phyloP scores from a whole-genome alignment of 2,113 vertebrate species.

The Ptilonorhynchus violaceus region DNA sequence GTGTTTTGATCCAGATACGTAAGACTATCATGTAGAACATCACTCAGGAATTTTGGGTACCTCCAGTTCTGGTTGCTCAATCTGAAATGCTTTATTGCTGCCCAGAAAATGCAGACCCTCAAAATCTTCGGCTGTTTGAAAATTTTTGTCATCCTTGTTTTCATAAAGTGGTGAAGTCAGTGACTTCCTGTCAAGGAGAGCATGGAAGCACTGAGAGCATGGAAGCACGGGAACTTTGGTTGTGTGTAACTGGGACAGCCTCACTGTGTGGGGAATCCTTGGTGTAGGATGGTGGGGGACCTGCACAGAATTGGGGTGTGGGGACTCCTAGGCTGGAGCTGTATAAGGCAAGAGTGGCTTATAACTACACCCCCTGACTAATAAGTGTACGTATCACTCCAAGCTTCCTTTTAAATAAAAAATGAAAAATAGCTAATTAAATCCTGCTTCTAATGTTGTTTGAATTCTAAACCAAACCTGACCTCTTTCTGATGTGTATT shows the following conservation, averaged over 20 bases:
- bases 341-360: not conserved
- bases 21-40: not conserved
- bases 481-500: not conserved
- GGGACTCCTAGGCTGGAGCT: not conserved
- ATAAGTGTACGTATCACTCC: not conserved
- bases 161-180: not conserved
- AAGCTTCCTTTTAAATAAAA: not conserved
- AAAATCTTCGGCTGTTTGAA: not conserved
- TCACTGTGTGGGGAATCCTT: accelerated
- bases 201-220: accelerated
- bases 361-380: not conserved
- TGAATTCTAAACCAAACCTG: not conserved
- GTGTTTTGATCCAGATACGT: not conserved
- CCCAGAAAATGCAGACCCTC: accelerated
- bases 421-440: not conserved
- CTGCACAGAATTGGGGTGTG: accelerated
- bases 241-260: accelerated
- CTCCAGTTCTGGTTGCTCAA: not conserved
- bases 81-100: not conserved
- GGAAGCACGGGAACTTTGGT: not conserved
- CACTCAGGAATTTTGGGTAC: not conserved
- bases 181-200: not conserved
- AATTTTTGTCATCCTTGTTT: not conserved
- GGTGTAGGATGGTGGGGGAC: accelerated
- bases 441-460: not conserved